These are phyloP conservation scores for Ophion slaviceki DNA, from an alignment of 2,888 invertebrate genomes.

Conservation along the genomic window DNA sequence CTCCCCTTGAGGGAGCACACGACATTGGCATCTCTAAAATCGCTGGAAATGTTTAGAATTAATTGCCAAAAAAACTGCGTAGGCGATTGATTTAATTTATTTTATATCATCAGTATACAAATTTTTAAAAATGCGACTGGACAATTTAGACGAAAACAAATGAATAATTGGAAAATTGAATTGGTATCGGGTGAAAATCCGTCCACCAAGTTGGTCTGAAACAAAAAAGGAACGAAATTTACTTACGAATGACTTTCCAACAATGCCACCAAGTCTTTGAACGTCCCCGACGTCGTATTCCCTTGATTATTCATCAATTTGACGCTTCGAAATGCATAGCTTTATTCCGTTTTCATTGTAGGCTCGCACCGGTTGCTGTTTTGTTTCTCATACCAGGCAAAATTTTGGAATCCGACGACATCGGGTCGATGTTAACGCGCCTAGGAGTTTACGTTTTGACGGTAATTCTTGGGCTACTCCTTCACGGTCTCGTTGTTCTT, in stretches of 20 bases:
- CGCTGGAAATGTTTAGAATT: no score
- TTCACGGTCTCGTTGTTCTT: conserved; percentile 96
- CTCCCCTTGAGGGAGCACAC: no score
- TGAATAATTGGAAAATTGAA: background rate
- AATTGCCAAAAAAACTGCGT: no score
- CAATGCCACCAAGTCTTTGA: background rate
- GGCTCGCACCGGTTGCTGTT: conserved; percentile 94
- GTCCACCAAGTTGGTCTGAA: background rate
- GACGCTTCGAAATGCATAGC: background rate
- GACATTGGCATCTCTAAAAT: no score
- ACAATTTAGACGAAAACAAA: no score
- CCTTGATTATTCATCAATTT: background rate
- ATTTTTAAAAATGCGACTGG: no score
- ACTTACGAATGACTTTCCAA: conserved; percentile 2
- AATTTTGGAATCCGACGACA: conserved; percentile 94
- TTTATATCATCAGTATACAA: no score
- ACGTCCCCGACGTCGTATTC: background rate
- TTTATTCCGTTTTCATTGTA: conserved; percentile 79
- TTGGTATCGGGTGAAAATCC: background rate
- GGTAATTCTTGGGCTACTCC: conserved; percentile 93
- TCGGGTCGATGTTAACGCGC: conserved; percentile 91
- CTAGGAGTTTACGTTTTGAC: conserved; percentile 96
- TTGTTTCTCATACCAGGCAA: conserved; percentile 95
- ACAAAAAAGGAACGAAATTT: background rate
- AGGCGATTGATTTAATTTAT: no score